These are phyloP conservation scores for Scalopus aquaticus DNA, from an alignment of 2,113 vertebrate genomes.

Conservation along the genomic window DNA sequence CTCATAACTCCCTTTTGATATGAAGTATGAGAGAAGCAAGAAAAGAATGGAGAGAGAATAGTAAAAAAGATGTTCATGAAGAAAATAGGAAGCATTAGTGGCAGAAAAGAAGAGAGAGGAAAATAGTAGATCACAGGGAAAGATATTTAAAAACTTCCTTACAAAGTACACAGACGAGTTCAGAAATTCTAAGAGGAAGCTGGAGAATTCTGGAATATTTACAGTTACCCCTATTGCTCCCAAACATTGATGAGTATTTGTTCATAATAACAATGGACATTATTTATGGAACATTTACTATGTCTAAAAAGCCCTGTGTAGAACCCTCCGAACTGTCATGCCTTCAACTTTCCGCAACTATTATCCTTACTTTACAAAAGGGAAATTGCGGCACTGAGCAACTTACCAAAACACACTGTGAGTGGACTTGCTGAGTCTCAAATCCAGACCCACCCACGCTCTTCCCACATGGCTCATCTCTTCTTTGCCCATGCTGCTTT, in stretches of 20 bases:
- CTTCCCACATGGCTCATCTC: neutral
- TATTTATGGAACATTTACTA: neutral
- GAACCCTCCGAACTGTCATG: neutral
- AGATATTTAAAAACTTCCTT: neutral
- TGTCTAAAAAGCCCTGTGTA: neutral
- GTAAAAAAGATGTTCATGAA: neutral
- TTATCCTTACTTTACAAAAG: neutral
- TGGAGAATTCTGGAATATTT: neutral
- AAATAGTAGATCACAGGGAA: neutral
- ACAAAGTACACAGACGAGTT: neutral
- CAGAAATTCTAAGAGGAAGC: neutral
- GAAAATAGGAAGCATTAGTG: neutral
- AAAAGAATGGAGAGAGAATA: neutral
- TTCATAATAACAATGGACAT: neutral
- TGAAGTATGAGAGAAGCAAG: neutral
- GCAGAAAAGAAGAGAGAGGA: neutral
- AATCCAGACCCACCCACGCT: neutral
- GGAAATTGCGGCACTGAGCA: neutral
- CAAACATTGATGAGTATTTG: neutral
- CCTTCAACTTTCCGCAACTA: neutral
- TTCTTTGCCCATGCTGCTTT: neutral
- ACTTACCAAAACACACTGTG: neutral
- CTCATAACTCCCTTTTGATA: neutral
- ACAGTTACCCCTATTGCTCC: neutral
- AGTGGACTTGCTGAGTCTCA: neutral